Conservation (phyloP, 2,113 vertebrate species). For the Notarius quadriscutis region DNA sequence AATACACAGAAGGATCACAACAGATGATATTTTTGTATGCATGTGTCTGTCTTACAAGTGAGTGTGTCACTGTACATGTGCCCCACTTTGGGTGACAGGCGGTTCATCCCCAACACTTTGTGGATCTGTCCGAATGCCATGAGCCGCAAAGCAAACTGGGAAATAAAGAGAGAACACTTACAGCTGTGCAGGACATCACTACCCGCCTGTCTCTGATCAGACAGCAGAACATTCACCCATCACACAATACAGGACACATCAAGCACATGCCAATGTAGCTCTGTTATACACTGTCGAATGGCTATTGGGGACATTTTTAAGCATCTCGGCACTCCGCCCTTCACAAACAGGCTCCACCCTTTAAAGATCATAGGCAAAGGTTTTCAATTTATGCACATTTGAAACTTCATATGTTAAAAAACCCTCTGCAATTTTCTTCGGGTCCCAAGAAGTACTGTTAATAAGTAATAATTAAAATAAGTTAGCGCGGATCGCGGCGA, state of each 20-base stretch:
- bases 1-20: not conserved
- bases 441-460: no score
- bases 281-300: not conserved
- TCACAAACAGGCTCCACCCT: not conserved
- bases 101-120: constrained; percentile 92
- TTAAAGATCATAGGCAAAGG: no score
- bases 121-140: constrained; percentile 93
- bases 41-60: constrained; percentile 18
- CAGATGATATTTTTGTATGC: not conserved
- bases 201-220: not conserved
- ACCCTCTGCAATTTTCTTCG: no score
- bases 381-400: no score
- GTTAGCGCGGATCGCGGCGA: no score
- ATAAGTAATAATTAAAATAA: no score
- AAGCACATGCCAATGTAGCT: not conserved
- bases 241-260: not conserved
- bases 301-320: not conserved
- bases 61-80: constrained; percentile 42
- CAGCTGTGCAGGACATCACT: not conserved
- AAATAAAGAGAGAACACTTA: constrained; percentile 13
- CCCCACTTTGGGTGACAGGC: constrained; percentile 80
- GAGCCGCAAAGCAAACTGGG: constrained; percentile 86
- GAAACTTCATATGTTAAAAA: no score
- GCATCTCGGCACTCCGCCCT: not conserved
- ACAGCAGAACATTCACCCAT: no score